Conservation (phyloP, 2,888 invertebrate species). For the Cheilosia grossa region DNA sequence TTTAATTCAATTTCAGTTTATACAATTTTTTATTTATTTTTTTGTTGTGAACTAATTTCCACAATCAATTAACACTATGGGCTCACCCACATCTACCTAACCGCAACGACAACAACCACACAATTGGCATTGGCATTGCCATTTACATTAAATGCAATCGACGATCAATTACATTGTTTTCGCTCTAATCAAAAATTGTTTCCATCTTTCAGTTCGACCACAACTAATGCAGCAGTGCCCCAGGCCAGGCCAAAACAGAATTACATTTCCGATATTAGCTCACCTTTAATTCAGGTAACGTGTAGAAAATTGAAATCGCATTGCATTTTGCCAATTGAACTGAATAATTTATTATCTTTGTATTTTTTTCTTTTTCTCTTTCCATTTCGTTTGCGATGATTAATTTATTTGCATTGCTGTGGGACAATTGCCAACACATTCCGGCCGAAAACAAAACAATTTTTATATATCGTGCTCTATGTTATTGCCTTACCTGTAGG, state of each 20-base stretch:
- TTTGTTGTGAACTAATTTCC: conserved; percentile 16
- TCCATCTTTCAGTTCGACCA: conserved; percentile 80
- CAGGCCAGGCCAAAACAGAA: conserved; percentile 81
- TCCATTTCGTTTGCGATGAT: conserved; percentile 23
- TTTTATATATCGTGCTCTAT: conserved; percentile 8
- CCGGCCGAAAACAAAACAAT: conserved; percentile 3
- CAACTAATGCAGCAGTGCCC: conserved; percentile 83
- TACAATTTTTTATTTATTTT: conserved; percentile 5
- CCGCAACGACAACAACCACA: conserved; percentile 13
- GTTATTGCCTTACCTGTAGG: conserved; percentile 85
- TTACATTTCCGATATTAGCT: conserved; percentile 93
- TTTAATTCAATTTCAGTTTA: conserved; percentile 19
- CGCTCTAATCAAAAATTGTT: conserved; percentile 36
- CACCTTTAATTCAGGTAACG: conserved; percentile 88
- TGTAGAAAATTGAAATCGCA: conserved; percentile 24
- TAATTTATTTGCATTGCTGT: conserved; percentile 35
- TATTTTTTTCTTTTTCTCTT: conserved; percentile 45
- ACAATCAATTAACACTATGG: conserved; percentile 46
- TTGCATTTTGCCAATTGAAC: conserved; percentile 27
- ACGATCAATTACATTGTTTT: conserved; percentile 6
- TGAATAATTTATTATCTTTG: conserved; percentile 38
- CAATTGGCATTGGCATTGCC: background rate
- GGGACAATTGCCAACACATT: conserved; percentile 49
- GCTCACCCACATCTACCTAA: conserved; percentile 41
- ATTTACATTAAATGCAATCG: conserved; percentile 21